Base-by-base conservation (phyloP, 1,140 invertebrate genomes). In the Euborellia annulipes region DNA sequence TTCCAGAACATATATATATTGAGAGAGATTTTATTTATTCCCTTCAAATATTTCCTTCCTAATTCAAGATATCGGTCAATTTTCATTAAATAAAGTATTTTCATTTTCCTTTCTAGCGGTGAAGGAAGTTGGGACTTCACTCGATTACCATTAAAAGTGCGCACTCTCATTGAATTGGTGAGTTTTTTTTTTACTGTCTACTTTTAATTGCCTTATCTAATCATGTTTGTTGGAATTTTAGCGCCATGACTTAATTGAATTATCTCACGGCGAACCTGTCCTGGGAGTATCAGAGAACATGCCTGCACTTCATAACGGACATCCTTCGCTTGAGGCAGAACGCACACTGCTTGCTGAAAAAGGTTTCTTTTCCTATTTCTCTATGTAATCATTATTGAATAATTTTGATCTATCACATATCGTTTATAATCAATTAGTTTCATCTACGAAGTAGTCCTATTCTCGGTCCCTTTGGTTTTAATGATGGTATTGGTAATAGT, bases 41-140 rank as follows among this genome's bases (percentile, higher is more conserved):
- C n/a, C n/a, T n/a, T n/a, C n/a, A n/a, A n/a, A n/a, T n/a, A n/a
- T n/a, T n/a, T n/a, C n/a, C n/a, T n/a, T n/a, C n/a, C n/a, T n/a
- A n/a, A n/a, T n/a, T n/a, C n/a, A n/a, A n/a, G n/a, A n/a, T n/a
- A n/a, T n/a, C n/a, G n/a, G n/a, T n/a, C n/a, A n/a, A n/a, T n/a
- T n/a, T n/a, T n/a, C n/a, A n/a, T n/a, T n/a, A n/a, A n/a, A n/a
- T n/a, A n/a, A n/a, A n/a, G n/a, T n/a, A n/a, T 34, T 14, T 8
- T 16, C 23, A 43, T 49, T 36, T 52, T 47, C 55, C 52, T 52
- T 62, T 65, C 39, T 47, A 72, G 70, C 43, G 70, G 73, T 45
- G 70, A 73, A 57, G 73, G 76, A 3, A 75, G 76, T 57, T 90
- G 86, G 83, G 86, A 91, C 55, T 86, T 91, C 51, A 79, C 85